A percentile compares a stretch with the other conserved stretches of the same genome.
Conservation (phyloP, 2,888 invertebrate genomes). For the Argynnis bischoffii region DNA sequence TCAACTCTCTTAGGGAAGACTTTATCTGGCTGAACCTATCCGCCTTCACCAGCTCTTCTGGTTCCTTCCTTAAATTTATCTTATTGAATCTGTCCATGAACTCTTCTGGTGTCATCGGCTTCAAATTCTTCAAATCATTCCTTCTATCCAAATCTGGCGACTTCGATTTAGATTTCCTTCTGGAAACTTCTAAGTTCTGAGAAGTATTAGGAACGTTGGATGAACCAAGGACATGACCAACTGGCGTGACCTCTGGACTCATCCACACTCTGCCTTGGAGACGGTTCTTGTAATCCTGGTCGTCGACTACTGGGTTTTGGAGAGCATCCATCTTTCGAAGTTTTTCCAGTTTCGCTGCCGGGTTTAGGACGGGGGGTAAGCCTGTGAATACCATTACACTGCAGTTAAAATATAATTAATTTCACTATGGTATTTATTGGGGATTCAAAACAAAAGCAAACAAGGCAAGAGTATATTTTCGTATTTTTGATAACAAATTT, state of each 20-base stretch:
- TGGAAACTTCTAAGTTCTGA: slow-evolving; percentile 9
- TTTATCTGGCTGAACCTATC: slow-evolving; percentile 69
- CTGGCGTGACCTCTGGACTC: slow-evolving; percentile 30
- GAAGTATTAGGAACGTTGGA: slow-evolving; percentile 10
- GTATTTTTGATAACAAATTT: too few relatives aligned
- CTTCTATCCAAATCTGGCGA: slow-evolving; percentile 42
- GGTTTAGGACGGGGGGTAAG: slow-evolving; percentile 66
- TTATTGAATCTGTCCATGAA: slow-evolving; percentile 62
- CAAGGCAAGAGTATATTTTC: too few relatives aligned
- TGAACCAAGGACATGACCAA: slow-evolving; percentile 39
- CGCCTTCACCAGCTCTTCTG: slow-evolving; percentile 31
- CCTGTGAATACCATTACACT: slow-evolving; percentile 48
- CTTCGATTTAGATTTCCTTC: slow-evolving; percentile 21
- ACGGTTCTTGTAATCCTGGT: slow-evolving; percentile 47
- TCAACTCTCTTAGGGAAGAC: slow-evolving; percentile 62
- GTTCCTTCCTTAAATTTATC: slow-evolving; percentile 50
- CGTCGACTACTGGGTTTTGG: slow-evolving; percentile 53
- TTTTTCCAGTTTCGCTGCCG: slow-evolving; percentile 72
- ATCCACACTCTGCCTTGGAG: slow-evolving; percentile 49
- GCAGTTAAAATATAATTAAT: too few relatives aligned
- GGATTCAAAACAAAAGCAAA: too few relatives aligned
- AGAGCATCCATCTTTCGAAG: slow-evolving; percentile 73
- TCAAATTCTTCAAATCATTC: slow-evolving; percentile 48
- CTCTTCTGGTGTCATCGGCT: slow-evolving; percentile 66
- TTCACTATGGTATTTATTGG: too few relatives aligned